A percentile compares a stretch with the other conserved stretches of the same genome.
phyloP scores from a whole-genome alignment of 2,113 vertebrate genomes.

The Campylomormyrus numenius region DNA sequence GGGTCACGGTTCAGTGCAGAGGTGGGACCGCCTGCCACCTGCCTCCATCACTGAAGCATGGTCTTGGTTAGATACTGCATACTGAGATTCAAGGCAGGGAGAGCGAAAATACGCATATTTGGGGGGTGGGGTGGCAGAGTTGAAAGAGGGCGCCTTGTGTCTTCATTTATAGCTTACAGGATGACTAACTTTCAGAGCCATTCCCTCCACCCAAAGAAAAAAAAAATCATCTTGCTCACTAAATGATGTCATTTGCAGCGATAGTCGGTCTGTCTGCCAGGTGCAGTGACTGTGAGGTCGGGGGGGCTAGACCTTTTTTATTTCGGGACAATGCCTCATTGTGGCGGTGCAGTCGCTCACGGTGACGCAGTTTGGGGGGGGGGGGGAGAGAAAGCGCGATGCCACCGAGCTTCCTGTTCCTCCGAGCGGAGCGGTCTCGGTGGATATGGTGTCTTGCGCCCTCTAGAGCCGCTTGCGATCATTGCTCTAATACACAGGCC shows the following conservation, averaged over 20 bases:
- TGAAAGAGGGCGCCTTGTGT: neutral
- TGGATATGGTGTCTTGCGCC: slow-evolving; percentile 32
- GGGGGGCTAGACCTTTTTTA: neutral
- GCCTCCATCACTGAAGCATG: neutral
- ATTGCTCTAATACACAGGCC: neutral
- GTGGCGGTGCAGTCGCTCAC: neutral
- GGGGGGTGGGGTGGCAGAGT: neutral
- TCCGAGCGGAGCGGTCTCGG: neutral
- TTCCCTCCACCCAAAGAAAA: neutral
- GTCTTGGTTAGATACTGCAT: neutral
- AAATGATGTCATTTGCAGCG: neutral
- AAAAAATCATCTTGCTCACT: neutral
- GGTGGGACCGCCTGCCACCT: neutral
- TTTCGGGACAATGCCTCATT: neutral
- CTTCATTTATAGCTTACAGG: neutral
- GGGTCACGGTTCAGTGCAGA: neutral
- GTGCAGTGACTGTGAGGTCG: neutral
- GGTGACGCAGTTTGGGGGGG: neutral
- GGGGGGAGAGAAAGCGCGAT: neutral
- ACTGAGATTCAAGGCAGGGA: neutral
- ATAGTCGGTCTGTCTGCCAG: neutral
- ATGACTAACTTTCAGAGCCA: neutral
- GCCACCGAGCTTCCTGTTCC: neutral
- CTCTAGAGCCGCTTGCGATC: slow-evolving; percentile 33
- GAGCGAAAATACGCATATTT: neutral